Conservation (phyloP, 2,113 vertebrate species). For the Telmatochromis brachygnathus region DNA sequence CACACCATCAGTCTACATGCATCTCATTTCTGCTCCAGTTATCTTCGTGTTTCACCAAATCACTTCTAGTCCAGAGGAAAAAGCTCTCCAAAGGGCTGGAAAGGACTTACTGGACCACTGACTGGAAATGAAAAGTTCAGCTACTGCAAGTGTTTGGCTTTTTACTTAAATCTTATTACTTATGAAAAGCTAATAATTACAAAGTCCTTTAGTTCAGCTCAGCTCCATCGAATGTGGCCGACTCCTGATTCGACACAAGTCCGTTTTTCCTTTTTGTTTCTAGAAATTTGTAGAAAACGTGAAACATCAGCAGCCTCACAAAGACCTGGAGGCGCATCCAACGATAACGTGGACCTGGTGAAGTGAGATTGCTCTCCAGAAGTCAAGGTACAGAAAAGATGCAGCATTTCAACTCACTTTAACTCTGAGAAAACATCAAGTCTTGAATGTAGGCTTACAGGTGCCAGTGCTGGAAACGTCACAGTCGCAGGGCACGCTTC, state of each 20-base stretch:
- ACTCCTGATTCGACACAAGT: background rate
- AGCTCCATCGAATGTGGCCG: background rate
- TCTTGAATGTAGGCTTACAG: accelerated
- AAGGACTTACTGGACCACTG: accelerated
- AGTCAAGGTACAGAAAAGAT: background rate
- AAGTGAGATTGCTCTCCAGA: background rate
- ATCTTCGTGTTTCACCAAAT: background rate
- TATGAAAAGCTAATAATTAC: background rate
- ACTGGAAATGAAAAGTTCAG: background rate
- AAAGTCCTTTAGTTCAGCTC: background rate
- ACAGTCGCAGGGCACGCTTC: background rate
- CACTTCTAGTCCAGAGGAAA: background rate
- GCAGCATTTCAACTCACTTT: background rate
- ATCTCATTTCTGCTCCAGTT: background rate
- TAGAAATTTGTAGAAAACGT: background rate
- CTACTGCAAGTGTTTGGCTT: background rate
- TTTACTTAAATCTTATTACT: background rate
- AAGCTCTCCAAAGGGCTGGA: background rate
- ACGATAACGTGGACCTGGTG: accelerated
- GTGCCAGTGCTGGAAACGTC: background rate
- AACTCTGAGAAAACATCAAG: background rate
- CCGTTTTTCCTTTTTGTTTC: background rate
- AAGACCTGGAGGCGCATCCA: background rate
- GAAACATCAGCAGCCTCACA: background rate
- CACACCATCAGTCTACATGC: background rate